Base-by-base conservation (phyloP, 2,888 invertebrate genomes). In the Rhabditoides inermis region DNA sequence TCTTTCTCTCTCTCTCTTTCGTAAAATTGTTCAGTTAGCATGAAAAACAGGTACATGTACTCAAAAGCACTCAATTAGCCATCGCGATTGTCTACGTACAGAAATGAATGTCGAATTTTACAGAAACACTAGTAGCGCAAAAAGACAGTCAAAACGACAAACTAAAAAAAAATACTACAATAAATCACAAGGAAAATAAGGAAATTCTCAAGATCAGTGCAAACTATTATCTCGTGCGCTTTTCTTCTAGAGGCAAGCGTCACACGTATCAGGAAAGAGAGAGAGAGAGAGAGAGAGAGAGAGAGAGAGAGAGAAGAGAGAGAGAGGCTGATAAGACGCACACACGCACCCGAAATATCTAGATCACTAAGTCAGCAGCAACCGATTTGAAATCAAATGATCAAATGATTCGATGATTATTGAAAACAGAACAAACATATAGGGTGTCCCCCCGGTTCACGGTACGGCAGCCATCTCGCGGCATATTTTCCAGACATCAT, bases 301-400 rank as follows among this genome's bases (percentile, higher is more conserved):
- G 18, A 46, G 30, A 22, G 30, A 46, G 32, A 22, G 32, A 32
- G 46, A 42, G 40, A 23, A 52, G 44, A 46, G 51, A 48, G 48
- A 53, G 50, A 52, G 52, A 52, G 52, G 47, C 49, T 47, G 49
- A 49, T 52, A 46, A 49, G 56, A 49, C 46, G 52, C 50, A 41
- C 37, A 48, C 52, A 46, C 49, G 28, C n/a, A 39, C 26, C 49
- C 27, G 27, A 30, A 20, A 27, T 45, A n/a, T n/a, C n/a, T n/a
- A n/a, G n/a, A n/a, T n/a, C n/a, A n/a, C n/a, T n/a, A n/a, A n/a
- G 27, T 37, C 36, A n/a, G 40, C 28, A 26, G 18, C n/a, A 4
- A 37, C 15, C 32, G 37, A 35, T 26, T 41, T n/a, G 37, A 26
- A 41, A 46, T 18, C 15, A 23, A 23, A n/a, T 42, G 10, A 20